Evolutionary conservation across 1,140 invertebrate genomes (phyloP).

Genomic region (Achatina immaculata): DNA sequence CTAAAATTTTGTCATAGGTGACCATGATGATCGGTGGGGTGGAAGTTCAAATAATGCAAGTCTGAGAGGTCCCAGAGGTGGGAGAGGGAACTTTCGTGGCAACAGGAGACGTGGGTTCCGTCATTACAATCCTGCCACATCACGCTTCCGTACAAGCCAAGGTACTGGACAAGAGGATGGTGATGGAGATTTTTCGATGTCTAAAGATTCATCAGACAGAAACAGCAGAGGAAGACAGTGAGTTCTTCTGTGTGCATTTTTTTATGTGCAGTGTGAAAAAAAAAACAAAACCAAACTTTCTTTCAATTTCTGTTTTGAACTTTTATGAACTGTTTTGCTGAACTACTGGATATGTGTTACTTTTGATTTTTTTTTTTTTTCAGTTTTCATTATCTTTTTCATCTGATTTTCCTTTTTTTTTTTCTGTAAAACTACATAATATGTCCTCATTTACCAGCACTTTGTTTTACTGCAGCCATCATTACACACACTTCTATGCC

Average conservation of each 20-base stretch:
- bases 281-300: neutral
- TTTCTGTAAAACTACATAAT: too few species aligned
- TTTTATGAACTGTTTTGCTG: neutral
- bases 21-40: slow-evolving; percentile 25
- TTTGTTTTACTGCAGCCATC: too few species aligned
- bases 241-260: neutral
- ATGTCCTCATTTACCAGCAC: too few species aligned
- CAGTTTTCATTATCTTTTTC: neutral
- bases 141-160: neutral
- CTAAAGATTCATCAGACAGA: neutral
- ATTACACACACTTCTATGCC: too few species aligned
- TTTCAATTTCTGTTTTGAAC: neutral
- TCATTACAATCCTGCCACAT: slow-evolving; percentile 6
- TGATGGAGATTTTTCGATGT: slow-evolving; percentile 27
- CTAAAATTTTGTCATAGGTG: neutral
- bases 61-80: neutral
- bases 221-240: neutral
- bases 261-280: neutral
- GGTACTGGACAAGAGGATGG: neutral
- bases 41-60: neutral
- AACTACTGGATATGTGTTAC: neutral
- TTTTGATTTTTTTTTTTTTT: neutral
- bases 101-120: slow-evolving; percentile 13
- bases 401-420: neutral
- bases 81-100: neutral